A percentile compares a stretch with the other conserved stretches of the same genome.
Evolutionary conservation across 1,140 invertebrate genomes (phyloP).

Genomic region (Apis laboriosa): DNA sequence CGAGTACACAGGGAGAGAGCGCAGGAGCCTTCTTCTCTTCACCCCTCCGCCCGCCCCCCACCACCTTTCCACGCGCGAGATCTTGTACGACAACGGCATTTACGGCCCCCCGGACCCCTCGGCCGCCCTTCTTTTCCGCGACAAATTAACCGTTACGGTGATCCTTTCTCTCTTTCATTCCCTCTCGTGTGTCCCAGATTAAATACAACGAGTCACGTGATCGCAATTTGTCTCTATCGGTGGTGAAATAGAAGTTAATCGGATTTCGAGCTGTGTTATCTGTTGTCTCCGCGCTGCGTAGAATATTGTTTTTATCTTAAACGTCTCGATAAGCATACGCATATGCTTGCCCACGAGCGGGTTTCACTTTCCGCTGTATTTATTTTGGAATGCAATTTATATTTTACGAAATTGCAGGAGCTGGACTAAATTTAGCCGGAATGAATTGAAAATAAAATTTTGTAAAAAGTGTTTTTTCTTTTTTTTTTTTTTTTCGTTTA

Average conservation of each 20-base stretch:
- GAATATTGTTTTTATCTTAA: slow-evolving; percentile 3
- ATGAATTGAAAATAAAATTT: background rate
- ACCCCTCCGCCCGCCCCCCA: slow-evolving; percentile 7
- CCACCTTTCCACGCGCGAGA: background rate
- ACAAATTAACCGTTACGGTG: slow-evolving; percentile 58
- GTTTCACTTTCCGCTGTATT: background rate
- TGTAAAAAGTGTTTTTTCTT: background rate
- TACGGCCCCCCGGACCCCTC: background rate
- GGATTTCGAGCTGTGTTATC: slow-evolving; percentile 8
- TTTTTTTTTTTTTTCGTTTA: background rate
- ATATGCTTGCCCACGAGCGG: background rate
- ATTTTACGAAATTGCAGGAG: too few species aligned
- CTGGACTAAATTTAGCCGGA: too few species aligned
- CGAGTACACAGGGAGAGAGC: slow-evolving; percentile 24
- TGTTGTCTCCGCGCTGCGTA: background rate
- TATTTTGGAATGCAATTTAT: too few species aligned
- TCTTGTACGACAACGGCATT: slow-evolving; percentile 58
- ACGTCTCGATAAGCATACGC: background rate
- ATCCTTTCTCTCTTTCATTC: background rate
- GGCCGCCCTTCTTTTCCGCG: slow-evolving; percentile 35
- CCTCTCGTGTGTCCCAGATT: slow-evolving; percentile 10
- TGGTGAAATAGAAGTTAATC: background rate
- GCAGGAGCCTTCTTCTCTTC: slow-evolving; percentile 15
- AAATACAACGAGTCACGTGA: background rate
- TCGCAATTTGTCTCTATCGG: slow-evolving; percentile 14